Percentiles rank a stretch among this genome's conserved stretches.
Evolutionary conservation across 2,888 invertebrate genomes (phyloP).

Genomic region (Steinernema hermaphroditum): DNA sequence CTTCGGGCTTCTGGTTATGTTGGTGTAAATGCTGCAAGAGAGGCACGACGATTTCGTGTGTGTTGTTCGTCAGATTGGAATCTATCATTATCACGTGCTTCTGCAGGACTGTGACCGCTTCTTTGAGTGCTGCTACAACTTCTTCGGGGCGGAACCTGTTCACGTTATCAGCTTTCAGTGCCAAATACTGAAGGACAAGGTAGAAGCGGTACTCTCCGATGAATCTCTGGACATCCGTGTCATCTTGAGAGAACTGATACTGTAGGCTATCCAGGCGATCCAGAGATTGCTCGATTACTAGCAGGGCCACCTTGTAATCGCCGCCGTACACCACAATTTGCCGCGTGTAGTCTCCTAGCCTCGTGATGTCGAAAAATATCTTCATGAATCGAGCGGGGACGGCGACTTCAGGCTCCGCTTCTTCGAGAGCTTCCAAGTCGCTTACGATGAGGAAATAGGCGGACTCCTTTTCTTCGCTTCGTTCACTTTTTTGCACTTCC

Average conservation of each 20-base stretch:
- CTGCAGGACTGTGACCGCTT: background rate
- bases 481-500: slow-evolving; percentile 32
- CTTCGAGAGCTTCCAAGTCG: slow-evolving; percentile 30
- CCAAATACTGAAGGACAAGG: slow-evolving; percentile 7
- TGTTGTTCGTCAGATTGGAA: slow-evolving; percentile 9
- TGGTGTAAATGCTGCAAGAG: background rate
- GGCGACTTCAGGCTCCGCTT: slow-evolving; percentile 37
- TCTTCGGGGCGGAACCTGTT: background rate
- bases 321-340: background rate
- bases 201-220: slow-evolving; percentile 7
- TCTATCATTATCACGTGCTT: background rate
- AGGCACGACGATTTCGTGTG: background rate
- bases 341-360: background rate
- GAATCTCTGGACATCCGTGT: background rate
- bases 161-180: background rate
- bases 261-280: slow-evolving; percentile 8
- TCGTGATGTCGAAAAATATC: slow-evolving; percentile 28
- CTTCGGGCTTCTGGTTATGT: background rate
- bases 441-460: slow-evolving; percentile 19
- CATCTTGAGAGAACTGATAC: background rate
- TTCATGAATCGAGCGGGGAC: slow-evolving; percentile 37
- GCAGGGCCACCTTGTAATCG: background rate
- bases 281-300: slow-evolving; percentile 5
- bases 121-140: background rate
- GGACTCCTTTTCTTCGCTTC: slow-evolving; percentile 21